Evolutionary conservation across 2,113 vertebrate species (phyloP).

Genomic region (Albula goreensis): DNA sequence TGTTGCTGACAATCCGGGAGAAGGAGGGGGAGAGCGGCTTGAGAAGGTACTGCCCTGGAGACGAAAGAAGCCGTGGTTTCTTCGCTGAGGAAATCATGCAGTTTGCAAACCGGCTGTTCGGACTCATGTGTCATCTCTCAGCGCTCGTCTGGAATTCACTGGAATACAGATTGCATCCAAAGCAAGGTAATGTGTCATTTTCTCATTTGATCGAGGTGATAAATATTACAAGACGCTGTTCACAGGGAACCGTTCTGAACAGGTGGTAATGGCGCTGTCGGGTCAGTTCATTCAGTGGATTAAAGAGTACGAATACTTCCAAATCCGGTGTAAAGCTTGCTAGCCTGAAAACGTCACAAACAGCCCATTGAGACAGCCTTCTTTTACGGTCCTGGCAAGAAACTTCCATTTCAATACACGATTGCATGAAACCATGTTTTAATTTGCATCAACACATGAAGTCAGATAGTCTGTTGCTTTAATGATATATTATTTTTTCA

Average conservation of each 20-base stretch:
- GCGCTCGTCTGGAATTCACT: conserved; percentile 68
- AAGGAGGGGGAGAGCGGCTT: conserved; percentile 53
- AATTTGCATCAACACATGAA: not conserved
- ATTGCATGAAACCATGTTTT: not conserved
- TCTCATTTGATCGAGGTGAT: conserved; percentile 16
- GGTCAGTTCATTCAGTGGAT: not conserved
- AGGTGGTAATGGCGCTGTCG: conserved; percentile 17
- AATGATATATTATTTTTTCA: not conserved
- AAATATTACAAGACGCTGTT: not conserved
- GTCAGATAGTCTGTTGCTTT: not conserved
- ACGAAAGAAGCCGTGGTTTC: conserved; percentile 49
- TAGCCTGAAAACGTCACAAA: not conserved
- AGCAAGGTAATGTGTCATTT: conserved; percentile 75
- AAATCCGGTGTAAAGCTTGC: not conserved
- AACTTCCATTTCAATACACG: not conserved
- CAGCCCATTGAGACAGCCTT: not conserved
- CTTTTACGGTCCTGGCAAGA: not conserved
- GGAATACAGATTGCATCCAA: conserved; percentile 78
- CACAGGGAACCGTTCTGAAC: not conserved
- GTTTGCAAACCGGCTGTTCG: conserved; percentile 77
- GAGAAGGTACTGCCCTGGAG: conserved; percentile 54
- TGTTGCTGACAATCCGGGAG: conserved; percentile 69
- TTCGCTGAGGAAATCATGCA: conserved; percentile 74
- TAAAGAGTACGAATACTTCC: not conserved
- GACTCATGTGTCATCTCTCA: conserved; percentile 80